Evolutionary conservation across 2,888 invertebrate genomes (phyloP), one percentile per base, ranked within the genome.

Genomic region (Tetanocera ferruginea): DNA sequence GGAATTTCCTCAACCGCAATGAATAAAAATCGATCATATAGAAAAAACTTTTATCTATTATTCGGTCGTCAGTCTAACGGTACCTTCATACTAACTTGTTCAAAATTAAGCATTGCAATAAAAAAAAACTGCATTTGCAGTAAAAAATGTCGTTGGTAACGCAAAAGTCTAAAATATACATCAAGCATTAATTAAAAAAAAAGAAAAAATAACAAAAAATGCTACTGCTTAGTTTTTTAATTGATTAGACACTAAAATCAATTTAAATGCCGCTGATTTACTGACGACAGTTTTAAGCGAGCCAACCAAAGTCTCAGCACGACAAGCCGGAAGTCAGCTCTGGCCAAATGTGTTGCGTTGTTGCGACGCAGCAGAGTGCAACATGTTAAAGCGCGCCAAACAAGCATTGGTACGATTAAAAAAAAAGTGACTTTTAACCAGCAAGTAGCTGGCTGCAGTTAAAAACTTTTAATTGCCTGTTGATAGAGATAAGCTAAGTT

Each of bases 161-260:
- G 66, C 66, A 8, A 37, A 34, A 23, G 23, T 17, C 9, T 34
- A 9, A 66, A 66, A 66, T 66, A 43, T 66, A 67, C 67, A 67
- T 43, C 43, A 67, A 23, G 34, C 67, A 67, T 67, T 67, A 67
- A 67, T 67, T 67, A 67, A 67, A 67, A 17, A 67, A n/a, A n/a
- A n/a, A n/a, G n/a, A n/a, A n/a, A n/a, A n/a, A n/a, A n/a, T n/a
- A n/a, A n/a, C n/a, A n/a, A n/a, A n/a, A 67, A 67, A 67, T 43
- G 67, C n/a, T 43, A 37, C 43, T 43, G 37, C 37, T 67, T 60
- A 67, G 17, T 52, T 31, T 55, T 70, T 71, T 71, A 71, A 71
- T 71, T 71, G 70, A 71, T 71, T 52, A 71, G 70, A 28, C 52
- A 71, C 70, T 55, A 71, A 55, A 71, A 71, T 71, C 70, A 71